Percentiles rank a stretch among this genome's conserved stretches.
These are phyloP conservation scores for Zeus faber DNA, from an alignment of 2,113 vertebrate genomes.

Conservation along the genomic window DNA sequence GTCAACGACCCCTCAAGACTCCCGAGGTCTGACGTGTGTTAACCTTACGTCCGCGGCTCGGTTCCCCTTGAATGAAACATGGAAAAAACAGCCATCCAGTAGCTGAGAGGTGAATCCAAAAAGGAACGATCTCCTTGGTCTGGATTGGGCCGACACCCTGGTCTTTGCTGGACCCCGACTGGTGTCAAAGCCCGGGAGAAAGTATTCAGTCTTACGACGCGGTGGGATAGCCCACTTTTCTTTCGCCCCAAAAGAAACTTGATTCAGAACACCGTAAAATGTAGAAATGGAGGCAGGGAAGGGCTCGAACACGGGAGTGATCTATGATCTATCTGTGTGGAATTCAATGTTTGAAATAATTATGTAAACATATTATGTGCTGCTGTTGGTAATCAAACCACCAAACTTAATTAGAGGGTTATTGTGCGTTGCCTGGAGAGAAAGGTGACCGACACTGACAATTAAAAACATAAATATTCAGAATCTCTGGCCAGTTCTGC, in stretches of 20 bases:
- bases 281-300: no score
- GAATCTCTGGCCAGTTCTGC: no score
- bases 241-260: neutral
- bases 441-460: no score
- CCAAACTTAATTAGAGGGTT: no score
- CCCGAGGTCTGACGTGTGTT: slow-evolving; percentile 39
- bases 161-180: neutral
- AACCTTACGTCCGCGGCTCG: slow-evolving; percentile 38
- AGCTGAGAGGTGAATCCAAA: slow-evolving; percentile 66
- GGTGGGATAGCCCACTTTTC: neutral
- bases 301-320: no score
- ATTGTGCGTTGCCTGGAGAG: no score
- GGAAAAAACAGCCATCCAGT: slow-evolving; percentile 37
- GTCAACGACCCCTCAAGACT: slow-evolving; percentile 46
- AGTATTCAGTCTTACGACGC: no score
- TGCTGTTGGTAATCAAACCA: no score
- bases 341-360: neutral
- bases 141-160: slow-evolving; percentile 27
- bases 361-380: neutral
- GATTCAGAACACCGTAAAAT: neutral
- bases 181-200: no score
- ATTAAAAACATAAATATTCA: no score
- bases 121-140: slow-evolving; percentile 47
- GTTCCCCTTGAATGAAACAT: slow-evolving; percentile 49
- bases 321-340: neutral